Conservation (phyloP, 2,113 vertebrate species). For the Oryzias melastigma region DNA sequence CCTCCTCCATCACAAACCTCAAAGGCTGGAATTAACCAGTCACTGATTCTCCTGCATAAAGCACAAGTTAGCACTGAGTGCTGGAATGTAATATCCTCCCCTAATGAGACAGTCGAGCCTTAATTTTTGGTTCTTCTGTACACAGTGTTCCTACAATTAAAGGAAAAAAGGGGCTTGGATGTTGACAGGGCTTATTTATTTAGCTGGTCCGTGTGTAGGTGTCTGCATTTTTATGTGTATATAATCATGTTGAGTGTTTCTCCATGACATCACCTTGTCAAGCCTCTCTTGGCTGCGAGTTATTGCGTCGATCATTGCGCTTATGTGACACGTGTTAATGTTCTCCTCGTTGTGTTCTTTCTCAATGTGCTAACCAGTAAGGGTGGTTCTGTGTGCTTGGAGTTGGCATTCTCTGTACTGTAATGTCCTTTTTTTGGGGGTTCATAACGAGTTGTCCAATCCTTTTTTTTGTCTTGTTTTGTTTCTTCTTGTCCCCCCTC, state of each 20-base stretch:
- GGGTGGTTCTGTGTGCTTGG: constrained; percentile 76
- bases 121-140: background rate
- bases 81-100: constrained; percentile 10
- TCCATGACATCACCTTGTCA: constrained; percentile 50
- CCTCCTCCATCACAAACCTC: constrained; percentile 67
- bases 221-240: constrained; percentile 57
- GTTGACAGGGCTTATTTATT: constrained; percentile 29
- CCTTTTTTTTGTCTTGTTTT: constrained; percentile 95
- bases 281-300: constrained; percentile 57
- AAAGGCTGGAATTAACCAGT: constrained; percentile 68
- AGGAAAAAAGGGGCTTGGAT: constrained; percentile 10
- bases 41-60: constrained; percentile 54
- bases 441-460: constrained; percentile 90
- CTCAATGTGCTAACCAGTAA: constrained; percentile 77
- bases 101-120: background rate
- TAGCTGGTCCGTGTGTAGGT: constrained; percentile 45
- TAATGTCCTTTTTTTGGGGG: constrained; percentile 75
- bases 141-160: background rate
- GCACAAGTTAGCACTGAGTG: constrained; percentile 27
- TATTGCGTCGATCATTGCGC: constrained; percentile 67
- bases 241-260: constrained; percentile 53
- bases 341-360: constrained; percentile 72
- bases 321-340: constrained; percentile 70
- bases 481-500: constrained; percentile 80
- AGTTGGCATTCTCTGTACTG: constrained; percentile 78